Percentiles rank a stretch among this genome's conserved stretches.
Conservation (phyloP, 2,797 vertebrate species). For the Saguinus oedipus region DNA sequence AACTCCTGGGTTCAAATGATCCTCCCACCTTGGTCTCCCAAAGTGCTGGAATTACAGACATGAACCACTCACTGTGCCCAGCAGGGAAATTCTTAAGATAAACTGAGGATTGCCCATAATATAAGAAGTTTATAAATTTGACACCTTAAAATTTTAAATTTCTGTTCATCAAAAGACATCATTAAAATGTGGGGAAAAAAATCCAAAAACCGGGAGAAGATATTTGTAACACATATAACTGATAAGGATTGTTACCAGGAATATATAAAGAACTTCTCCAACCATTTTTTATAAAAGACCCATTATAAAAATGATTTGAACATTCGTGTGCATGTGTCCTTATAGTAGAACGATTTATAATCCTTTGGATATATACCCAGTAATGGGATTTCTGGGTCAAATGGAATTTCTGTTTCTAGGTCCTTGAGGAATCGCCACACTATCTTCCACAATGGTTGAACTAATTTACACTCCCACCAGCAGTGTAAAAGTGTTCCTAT, state of each 20-base stretch:
- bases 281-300: neutral
- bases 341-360: too few relatives aligned
- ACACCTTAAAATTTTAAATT: conserved; percentile 20
- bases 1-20: neutral
- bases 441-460: too few relatives aligned
- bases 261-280: conserved; percentile 29
- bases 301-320: conserved; percentile 11
- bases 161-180: neutral
- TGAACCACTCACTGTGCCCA: neutral
- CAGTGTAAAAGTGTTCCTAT: too few relatives aligned
- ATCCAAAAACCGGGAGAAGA: neutral
- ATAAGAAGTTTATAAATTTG: neutral
- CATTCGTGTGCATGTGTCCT: too few relatives aligned
- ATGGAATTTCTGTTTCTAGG: too few relatives aligned
- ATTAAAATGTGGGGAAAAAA: neutral
- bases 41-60: neutral
- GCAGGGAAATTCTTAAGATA: neutral
- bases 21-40: neutral
- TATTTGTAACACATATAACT: neutral
- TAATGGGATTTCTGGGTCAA: too few relatives aligned
- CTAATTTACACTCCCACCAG: too few relatives aligned
- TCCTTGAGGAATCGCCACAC: too few relatives aligned
- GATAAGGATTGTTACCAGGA: neutral
- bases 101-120: neutral
- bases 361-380: too few relatives aligned